Conservation (phyloP, 2,113 vertebrate species). For the Osmerus mordax region DNA sequence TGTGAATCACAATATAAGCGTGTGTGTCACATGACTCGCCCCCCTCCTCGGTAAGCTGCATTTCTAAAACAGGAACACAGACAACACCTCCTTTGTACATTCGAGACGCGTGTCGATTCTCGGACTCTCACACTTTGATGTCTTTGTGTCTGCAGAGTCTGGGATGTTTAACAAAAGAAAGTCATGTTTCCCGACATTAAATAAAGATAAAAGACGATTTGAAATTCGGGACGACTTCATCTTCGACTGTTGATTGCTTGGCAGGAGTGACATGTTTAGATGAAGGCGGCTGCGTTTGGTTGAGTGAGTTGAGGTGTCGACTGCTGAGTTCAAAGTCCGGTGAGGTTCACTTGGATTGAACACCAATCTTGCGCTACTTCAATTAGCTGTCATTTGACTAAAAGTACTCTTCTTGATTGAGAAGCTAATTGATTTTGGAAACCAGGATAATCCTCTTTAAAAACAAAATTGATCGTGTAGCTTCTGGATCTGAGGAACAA, state of each 20-base stretch:
- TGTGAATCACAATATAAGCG: neutral
- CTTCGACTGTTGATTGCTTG: neutral
- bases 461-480: conserved; percentile 42
- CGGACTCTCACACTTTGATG: neutral
- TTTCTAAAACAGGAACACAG: neutral
- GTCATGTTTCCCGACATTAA: neutral
- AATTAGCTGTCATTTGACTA: conserved; percentile 50
- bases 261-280: neutral
- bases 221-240: neutral
- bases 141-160: neutral
- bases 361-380: conserved; percentile 33
- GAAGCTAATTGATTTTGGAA: conserved; percentile 51
- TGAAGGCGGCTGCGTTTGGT: neutral
- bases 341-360: conserved; percentile 21
- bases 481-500: conserved; percentile 39
- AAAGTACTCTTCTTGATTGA: conserved; percentile 37
- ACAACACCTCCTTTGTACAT: neutral
- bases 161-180: neutral
- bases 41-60: neutral
- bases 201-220: neutral
- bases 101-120: neutral
- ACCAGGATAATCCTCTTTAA: conserved; percentile 46
- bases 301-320: neutral
- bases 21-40: too few relatives aligned
- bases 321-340: conserved; percentile 18